These are phyloP conservation scores for Patella depressa DNA, from an alignment of 2,888 invertebrate species.

Conservation along the genomic window DNA sequence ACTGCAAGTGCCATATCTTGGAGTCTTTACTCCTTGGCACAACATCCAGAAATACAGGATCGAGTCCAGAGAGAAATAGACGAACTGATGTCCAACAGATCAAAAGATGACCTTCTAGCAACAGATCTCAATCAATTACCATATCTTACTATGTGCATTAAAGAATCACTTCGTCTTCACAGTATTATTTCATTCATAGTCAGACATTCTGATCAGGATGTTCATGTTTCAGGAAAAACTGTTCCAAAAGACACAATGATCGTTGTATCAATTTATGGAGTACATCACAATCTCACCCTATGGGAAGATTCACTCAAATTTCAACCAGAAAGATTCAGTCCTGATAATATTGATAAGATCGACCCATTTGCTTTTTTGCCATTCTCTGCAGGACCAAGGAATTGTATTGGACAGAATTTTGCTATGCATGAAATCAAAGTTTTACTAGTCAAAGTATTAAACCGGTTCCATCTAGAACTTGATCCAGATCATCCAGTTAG, in stretches of 20 bases:
- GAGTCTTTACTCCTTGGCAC: conserved; percentile 49
- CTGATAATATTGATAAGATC: conserved; percentile 47
- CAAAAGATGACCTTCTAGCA: conserved; percentile 37
- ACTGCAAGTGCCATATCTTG: conserved; percentile 54
- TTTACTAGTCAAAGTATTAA: conserved; percentile 47
- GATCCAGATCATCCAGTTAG: conserved; percentile 39
- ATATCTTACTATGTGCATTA: conserved; percentile 55
- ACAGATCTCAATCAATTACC: conserved; percentile 45
- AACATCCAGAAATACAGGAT: conserved; percentile 43
- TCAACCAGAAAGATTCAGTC: conserved; percentile 53
- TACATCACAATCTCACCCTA: conserved; percentile 50
- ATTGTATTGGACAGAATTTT: conserved; percentile 63
- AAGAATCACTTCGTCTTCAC: conserved; percentile 54
- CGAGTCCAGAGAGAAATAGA: conserved; percentile 48
- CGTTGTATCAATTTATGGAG: conserved; percentile 43
- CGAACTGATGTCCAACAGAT: conserved; percentile 39
- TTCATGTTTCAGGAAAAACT: conserved; percentile 43
- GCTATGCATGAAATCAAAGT: conserved; percentile 62
- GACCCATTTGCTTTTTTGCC: conserved; percentile 54
- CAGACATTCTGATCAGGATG: conserved; percentile 41
- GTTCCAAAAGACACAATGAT: conserved; percentile 45
- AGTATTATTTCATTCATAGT: conserved; percentile 49
- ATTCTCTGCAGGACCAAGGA: conserved; percentile 61
- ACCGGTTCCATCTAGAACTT: conserved; percentile 42
- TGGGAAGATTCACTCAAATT: conserved; percentile 52